These are phyloP conservation scores for Callitettix versicolor DNA, from an alignment of 1,140 invertebrate species.

Conservation along the genomic window DNA sequence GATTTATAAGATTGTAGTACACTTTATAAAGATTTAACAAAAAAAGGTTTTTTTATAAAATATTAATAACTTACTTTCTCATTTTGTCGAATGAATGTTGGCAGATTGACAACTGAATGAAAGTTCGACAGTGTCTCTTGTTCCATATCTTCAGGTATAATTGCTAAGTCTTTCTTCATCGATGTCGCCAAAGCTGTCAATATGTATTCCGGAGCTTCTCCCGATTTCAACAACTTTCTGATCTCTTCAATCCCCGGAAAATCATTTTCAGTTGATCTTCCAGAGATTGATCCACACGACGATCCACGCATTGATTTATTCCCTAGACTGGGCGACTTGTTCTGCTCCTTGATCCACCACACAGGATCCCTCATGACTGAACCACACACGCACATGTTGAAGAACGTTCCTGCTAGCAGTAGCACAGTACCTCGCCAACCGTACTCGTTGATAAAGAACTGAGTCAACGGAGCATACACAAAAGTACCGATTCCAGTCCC, in stretches of 20 bases:
- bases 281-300: slow-evolving; percentile 36
- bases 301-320: slow-evolving; percentile 31
- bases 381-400: slow-evolving; percentile 83
- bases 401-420: slow-evolving; percentile 68
- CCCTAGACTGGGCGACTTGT: slow-evolving; percentile 29
- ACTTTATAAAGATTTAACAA: too few relatives aligned
- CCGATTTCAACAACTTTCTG: slow-evolving; percentile 49
- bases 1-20: too few relatives aligned
- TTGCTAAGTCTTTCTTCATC: slow-evolving; percentile 30
- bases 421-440: slow-evolving; percentile 81
- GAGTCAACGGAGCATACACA: slow-evolving; percentile 71
- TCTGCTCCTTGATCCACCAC: slow-evolving; percentile 56
- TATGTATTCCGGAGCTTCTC: slow-evolving; percentile 51
- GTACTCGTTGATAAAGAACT: slow-evolving; percentile 60
- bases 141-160: slow-evolving; percentile 30
- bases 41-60: too few relatives aligned
- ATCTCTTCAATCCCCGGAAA: slow-evolving; percentile 55
- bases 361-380: slow-evolving; percentile 78
- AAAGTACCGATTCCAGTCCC: slow-evolving; percentile 81
- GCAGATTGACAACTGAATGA: slow-evolving; percentile 58
- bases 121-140: slow-evolving; percentile 26
- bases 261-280: slow-evolving; percentile 36
- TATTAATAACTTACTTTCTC: slow-evolving; percentile 52
- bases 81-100: slow-evolving; percentile 56
- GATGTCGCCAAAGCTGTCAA: slow-evolving; percentile 49